Evolutionary conservation across 2,797 vertebrate genomes (phyloP), one percentile per base, ranked within the genome.

Genomic region (Clamator glandarius): DNA sequence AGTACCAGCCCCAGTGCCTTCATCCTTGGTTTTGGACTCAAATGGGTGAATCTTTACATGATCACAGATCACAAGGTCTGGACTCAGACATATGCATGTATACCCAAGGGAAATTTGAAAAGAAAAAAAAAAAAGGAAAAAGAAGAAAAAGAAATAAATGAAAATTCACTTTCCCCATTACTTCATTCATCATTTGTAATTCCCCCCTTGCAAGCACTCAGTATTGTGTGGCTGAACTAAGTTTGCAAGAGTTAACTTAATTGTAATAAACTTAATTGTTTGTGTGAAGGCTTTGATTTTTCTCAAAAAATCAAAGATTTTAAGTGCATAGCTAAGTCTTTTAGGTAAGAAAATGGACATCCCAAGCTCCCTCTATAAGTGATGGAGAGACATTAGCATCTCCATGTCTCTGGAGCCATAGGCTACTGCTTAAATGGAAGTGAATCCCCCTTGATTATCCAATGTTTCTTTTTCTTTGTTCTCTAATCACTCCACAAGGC

Each of bases 21-120:
- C 12, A 61, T 68, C 6, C 26, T 87, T 87, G 20, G 5, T 13
- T 73, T 92, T 55, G 16, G 44, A 68, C 12, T 46, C 31, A 36
- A 0, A 1, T 28, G 9, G 9, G 28, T 77, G 54, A 80, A 73
- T 26, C 17, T 19, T 81, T 41, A 29, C 6, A 51, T 0, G 3
- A 20, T 46, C 33, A 50, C 2, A 58, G 46, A 12, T 5, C 73
- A 46, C 8, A 39, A 62, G 19, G 59, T 11, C 42, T 68, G 26
- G 24, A 35, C 52, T 29, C 26, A 15, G n/a, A 75, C 10, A 15
- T 3, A 35, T 17, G 12, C 2, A 7, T 42, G 9, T 4, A 12
- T 35, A 13, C 2, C 25, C 6, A n/a, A n/a, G n/a, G n/a, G n/a
- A n/a, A n/a, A n/a, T n/a, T n/a, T n/a, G n/a, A n/a, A n/a, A n/a